Base-by-base conservation (phyloP, 2,113 vertebrate genomes). In the Varanus salvator region DNA sequence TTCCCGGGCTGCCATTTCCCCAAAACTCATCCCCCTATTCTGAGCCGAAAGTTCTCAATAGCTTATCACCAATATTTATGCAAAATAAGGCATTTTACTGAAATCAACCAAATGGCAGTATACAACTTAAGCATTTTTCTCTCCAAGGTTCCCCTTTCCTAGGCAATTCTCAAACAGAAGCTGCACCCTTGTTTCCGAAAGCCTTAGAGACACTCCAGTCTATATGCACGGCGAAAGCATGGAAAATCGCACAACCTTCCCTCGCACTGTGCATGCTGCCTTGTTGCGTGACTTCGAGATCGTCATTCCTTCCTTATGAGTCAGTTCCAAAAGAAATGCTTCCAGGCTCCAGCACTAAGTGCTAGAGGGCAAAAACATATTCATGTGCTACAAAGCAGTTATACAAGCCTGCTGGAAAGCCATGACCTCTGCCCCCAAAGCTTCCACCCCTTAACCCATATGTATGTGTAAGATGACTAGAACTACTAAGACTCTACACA, bases 81-180 rank as follows among this genome's bases (percentile, higher is more conserved):
- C 0, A 87, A 90, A 94, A 88, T 0, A 0, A 92, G 91, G 89
- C 1, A 0, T 87, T 93, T 69, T 89, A 87, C 83, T 84, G 80
- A 72, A 91, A 84, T 92, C 93, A 95, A 90, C 93, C 75, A 88
- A 94, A 94, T 92, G 89, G 93, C 48, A 64, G 72, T 93, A 54
- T 44, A 44, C 3, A 3, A 44, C 38, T 44, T 44, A 44, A 44
- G 38, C 75, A 74, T 84, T 2, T 48, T 91, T 74, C 77, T 52
- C 44, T 14, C 54, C 7, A 12, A 78, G 71, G 44, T 17, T 68
- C 12, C 44, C 44, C 25, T 25, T 83, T 83, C 83, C 57, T 60
- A 74, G 19, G 31, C 80, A 71, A 57, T n/a, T 19, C 50, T 88
- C 66, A 52, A 72, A 57, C 52, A 88, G 34, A 87, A 87, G 8